A percentile compares a stretch with the other conserved stretches of the same genome.
Evolutionary conservation across 1,140 invertebrate genomes (phyloP).

Genomic region (Ips typographus): DNA sequence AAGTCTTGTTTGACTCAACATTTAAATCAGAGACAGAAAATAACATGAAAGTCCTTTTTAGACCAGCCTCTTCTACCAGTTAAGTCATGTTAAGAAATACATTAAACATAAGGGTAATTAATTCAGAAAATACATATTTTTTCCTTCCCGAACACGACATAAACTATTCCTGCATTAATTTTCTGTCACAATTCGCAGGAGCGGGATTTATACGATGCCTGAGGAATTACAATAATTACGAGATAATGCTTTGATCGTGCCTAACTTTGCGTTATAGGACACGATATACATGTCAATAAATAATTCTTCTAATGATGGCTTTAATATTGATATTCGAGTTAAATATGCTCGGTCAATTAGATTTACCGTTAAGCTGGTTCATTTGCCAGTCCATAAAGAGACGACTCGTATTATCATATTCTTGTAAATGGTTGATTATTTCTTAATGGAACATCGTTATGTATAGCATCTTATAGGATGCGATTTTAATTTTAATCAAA

Average conservation of each 20-base stretch:
- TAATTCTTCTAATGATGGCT: constrained; percentile 30
- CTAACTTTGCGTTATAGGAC: constrained; percentile 32
- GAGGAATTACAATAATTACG: constrained; percentile 36
- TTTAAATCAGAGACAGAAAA: neutral
- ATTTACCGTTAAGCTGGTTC: no score
- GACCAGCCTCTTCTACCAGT: constrained; percentile 1
- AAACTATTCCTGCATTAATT: constrained; percentile 37
- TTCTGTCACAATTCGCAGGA: constrained; percentile 34
- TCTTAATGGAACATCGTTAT: no score
- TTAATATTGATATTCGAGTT: constrained; percentile 29
- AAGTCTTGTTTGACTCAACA: neutral
- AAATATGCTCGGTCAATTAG: no score
- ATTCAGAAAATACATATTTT: constrained; percentile 20
- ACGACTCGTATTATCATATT: no score
- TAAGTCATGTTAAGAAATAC: constrained; percentile 7
- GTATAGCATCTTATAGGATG: no score
- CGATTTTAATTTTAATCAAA: no score
- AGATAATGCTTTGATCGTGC: constrained; percentile 36
- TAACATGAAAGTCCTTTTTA: constrained; percentile 8
- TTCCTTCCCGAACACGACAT: constrained; percentile 27
- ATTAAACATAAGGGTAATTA: constrained; percentile 26
- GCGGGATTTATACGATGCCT: constrained; percentile 34
- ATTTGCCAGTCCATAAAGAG: no score
- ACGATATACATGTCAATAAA: constrained; percentile 38
- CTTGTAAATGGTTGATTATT: no score